Evolutionary conservation across 2,113 vertebrate genomes (phyloP).

Genomic region (Dolichallabes microphthalmus): DNA sequence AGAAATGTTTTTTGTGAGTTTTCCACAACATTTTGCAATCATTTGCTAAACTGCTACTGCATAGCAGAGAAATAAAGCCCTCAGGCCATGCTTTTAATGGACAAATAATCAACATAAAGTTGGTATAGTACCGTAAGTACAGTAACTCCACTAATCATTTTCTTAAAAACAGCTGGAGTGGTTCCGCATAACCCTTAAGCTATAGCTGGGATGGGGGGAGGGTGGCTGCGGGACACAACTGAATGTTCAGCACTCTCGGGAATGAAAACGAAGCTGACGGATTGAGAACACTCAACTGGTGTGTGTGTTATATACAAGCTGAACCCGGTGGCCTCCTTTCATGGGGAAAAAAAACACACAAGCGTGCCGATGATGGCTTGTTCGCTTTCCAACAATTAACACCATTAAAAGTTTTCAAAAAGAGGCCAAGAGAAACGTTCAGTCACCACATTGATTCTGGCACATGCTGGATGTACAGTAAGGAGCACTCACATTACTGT

Average conservation of each 20-base stretch:
- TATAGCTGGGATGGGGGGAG: no score
- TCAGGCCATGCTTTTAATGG: neutral
- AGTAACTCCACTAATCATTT: neutral
- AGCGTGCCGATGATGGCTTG: constrained; percentile 1
- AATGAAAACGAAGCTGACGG: neutral
- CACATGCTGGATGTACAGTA: neutral
- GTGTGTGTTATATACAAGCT: neutral
- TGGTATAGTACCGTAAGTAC: neutral
- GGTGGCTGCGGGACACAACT: neutral
- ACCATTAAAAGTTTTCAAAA: constrained; percentile 5
- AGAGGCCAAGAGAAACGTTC: constrained; percentile 9
- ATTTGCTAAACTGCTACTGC: no score
- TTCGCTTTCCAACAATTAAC: constrained; percentile 25
- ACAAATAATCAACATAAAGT: neutral
- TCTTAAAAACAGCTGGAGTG: neutral
- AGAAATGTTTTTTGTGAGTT: neutral
- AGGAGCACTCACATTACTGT: neutral
- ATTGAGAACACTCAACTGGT: neutral
- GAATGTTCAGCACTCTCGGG: neutral
- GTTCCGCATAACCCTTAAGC: no score
- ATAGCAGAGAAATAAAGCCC: no score
- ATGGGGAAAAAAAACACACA: neutral
- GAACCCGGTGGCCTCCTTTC: neutral
- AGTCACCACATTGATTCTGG: constrained; percentile 22
- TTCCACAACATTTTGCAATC: neutral